Evolutionary conservation across 2,113 vertebrate genomes (phyloP), one percentile per base, ranked within the genome.

Genomic region (Petrocephalus zakoni): DNA sequence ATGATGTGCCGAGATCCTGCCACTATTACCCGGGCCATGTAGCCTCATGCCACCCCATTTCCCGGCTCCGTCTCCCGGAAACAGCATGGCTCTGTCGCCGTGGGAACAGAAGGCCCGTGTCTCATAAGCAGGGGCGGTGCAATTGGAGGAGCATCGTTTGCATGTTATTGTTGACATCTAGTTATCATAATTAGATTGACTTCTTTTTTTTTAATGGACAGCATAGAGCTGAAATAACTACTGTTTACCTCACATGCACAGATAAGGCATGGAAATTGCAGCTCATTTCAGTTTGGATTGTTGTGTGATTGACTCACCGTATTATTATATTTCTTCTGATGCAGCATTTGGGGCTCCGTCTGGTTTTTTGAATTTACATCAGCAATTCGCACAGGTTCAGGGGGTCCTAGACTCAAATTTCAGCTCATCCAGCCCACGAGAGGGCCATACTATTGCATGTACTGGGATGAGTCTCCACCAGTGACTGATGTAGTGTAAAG

Each of bases 1-100:
- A 42, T 58, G 84, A 87, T 89, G 53, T 78, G 56, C 87, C 81
- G 85, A 75, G 52, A 22, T 34, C 64, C 85, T 56, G 82, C 58
- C 78, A 52, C 52, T 84, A 52, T 88, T 88, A 84, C 87, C 51
- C 49, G 88, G 90, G 47, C 75, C 85, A 88, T 84, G 87, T 87
- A 86, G 89, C 90, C 61, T 91, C n/a, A 55, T 51, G 13, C 42
- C 55, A 22, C 72, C 83, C 88, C 52, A 15, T 29, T 61, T 88
- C 61, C 7, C 13, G 47, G 47, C 88, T 47, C 47, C 10, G 64
- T 89, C 85, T 55, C 58, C 34, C 47, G 85, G 78, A 55, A 47
- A 58, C 52, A 88, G 83, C 90, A 25, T 82, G 15, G 6, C 34
- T 29, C 51, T 17, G 25, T 21, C 29, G 58, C 15, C 4, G 4